A percentile compares a stretch with the other conserved stretches of the same genome.
These are phyloP conservation scores for Lasioglossum oenotherae DNA, from an alignment of 2,888 invertebrate species.

Conservation along the genomic window DNA sequence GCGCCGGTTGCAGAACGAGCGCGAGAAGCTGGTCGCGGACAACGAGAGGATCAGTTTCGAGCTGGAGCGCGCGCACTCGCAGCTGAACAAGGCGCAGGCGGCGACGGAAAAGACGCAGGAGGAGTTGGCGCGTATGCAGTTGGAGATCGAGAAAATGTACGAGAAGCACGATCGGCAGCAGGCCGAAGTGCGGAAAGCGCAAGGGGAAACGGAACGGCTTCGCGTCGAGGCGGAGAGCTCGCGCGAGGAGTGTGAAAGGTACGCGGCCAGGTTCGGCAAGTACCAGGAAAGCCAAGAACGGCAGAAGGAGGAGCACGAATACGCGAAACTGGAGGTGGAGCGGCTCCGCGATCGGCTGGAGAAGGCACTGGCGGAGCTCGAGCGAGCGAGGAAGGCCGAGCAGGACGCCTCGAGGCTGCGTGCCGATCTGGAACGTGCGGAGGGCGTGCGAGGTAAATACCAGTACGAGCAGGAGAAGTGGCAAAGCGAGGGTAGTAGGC, in stretches of 20 bases:
- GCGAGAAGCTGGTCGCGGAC: conserved; percentile 94
- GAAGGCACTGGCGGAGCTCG: conserved; percentile 92
- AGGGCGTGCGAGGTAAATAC: conserved; percentile 92
- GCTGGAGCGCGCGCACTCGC: conserved; percentile 93
- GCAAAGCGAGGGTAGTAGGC: conserved; percentile 86
- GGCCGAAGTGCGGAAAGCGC: conserved; percentile 92
- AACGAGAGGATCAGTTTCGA: conserved; percentile 94
- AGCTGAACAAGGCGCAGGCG: conserved; percentile 93
- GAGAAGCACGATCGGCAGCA: conserved; percentile 95
- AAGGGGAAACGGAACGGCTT: conserved; percentile 90
- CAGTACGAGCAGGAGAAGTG: conserved; percentile 90
- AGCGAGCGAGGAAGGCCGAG: conserved; percentile 90
- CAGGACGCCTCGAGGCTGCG: conserved; percentile 88
- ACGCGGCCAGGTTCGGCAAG: conserved; percentile 90
- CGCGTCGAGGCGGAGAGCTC: conserved; percentile 91
- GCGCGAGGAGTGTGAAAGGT: conserved; percentile 91
- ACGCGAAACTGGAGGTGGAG: conserved; percentile 92
- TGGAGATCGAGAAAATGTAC: conserved; percentile 95
- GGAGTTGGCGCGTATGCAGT: conserved; percentile 93
- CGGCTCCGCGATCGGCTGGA: conserved; percentile 92
- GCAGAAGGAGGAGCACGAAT: conserved; percentile 91
- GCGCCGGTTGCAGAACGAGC: conserved; percentile 92
- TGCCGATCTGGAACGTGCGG: conserved; percentile 90
- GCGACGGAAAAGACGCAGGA: conserved; percentile 95
- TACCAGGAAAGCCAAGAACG: conserved; percentile 89